These are phyloP conservation scores for Brachymystax lenok DNA, from an alignment of 2,797 vertebrate genomes.

Conservation along the genomic window DNA sequence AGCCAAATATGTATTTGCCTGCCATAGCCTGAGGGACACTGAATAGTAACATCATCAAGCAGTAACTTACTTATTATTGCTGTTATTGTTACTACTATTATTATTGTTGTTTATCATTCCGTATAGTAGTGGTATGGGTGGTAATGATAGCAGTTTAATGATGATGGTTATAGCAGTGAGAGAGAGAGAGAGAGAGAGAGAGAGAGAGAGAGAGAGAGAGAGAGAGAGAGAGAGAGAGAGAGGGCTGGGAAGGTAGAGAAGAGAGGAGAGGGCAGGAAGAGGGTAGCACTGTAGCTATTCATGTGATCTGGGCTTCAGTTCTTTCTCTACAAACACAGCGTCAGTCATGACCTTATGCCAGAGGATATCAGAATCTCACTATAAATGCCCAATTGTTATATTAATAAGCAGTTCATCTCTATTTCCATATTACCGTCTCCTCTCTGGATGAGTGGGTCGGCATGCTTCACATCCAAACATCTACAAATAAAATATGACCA, in stretches of 20 bases:
- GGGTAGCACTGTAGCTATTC: constrained; percentile 19
- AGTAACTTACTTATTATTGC: too few species aligned
- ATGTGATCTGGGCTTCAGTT: constrained; percentile 8
- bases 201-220: constrained; percentile 1
- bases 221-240: too few species aligned
- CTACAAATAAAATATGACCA: constrained; percentile 48
- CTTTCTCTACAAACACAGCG: constrained; percentile 27
- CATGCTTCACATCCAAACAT: constrained; percentile 30
- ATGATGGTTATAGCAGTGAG: too few species aligned
- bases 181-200: constrained; percentile 9
- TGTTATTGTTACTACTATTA: too few species aligned
- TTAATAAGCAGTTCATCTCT: constrained; percentile 34
- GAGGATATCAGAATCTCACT: constrained; percentile 32
- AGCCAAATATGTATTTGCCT: too few species aligned
- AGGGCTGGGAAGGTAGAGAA: too few species aligned
- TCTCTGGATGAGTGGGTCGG: constrained; percentile 9
- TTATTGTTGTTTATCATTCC: too few species aligned
- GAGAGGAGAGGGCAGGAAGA: neutral
- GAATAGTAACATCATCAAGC: too few species aligned
- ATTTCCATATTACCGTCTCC: constrained; percentile 28
- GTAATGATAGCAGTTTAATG: too few species aligned
- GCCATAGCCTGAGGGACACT: too few species aligned
- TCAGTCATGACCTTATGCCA: constrained; percentile 20
- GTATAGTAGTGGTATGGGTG: too few species aligned
- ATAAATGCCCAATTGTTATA: constrained; percentile 30